phyloP scores from a whole-genome alignment of 2,888 invertebrate species.

The Amblyjoppa proteus region DNA sequence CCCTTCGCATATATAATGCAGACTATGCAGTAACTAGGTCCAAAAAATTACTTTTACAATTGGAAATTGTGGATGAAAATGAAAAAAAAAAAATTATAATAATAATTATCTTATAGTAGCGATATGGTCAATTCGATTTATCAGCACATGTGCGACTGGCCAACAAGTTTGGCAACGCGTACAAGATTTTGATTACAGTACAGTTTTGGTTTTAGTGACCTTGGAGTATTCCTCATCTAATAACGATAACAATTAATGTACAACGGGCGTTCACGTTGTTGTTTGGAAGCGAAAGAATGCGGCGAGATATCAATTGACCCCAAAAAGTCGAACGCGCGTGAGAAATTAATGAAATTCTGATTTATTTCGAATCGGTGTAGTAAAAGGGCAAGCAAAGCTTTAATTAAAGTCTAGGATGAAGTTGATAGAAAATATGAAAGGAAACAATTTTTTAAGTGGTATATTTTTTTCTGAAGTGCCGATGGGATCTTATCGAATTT shows the following conservation, averaged over 20 bases:
- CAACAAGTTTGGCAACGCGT: background rate
- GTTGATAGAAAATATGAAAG: background rate
- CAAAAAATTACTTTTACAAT: too few relatives aligned
- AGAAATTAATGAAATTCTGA: background rate
- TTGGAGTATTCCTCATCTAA: too few relatives aligned
- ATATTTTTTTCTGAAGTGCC: background rate
- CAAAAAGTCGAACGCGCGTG: background rate
- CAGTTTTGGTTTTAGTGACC: too few relatives aligned
- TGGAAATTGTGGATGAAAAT: too few relatives aligned
- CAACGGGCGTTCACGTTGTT: too few relatives aligned
- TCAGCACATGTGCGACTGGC: background rate
- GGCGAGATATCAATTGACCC: background rate
- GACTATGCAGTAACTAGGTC: too few relatives aligned
- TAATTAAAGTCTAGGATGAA: background rate
- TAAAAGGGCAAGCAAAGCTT: background rate
- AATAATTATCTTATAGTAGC: too few relatives aligned
- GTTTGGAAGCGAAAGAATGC: background rate
- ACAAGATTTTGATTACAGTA: background rate
- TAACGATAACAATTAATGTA: too few relatives aligned
- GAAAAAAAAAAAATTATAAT: too few relatives aligned
- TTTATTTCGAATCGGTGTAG: background rate
- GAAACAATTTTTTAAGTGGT: background rate
- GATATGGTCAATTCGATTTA: background rate
- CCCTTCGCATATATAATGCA: too few relatives aligned
- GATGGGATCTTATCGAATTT: background rate